A percentile compares a stretch with the other conserved stretches of the same genome.
Evolutionary conservation across 2,113 vertebrate genomes (phyloP).

Genomic region (Cavia porcellus): DNA sequence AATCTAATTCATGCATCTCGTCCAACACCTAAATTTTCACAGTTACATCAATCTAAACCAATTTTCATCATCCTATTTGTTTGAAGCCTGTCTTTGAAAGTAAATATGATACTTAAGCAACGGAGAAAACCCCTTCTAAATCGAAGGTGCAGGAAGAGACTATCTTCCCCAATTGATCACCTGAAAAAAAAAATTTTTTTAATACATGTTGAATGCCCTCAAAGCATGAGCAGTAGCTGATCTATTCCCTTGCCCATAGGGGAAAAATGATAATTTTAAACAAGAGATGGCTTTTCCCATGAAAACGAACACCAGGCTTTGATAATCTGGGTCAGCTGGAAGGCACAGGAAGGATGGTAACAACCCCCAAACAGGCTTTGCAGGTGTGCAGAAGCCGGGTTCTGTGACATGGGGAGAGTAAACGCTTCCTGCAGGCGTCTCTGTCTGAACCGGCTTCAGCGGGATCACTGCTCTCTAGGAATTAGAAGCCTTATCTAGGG

Average conservation of each 20-base stretch:
- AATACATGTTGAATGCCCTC: neutral
- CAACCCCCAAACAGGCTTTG: accelerated
- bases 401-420: neutral
- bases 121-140: neutral
- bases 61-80: neutral
- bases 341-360: neutral
- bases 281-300: neutral
- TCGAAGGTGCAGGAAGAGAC: neutral
- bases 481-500: neutral
- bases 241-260: neutral
- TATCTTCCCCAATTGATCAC: neutral
- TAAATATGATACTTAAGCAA: neutral
- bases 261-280: neutral
- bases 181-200: neutral
- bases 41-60: neutral
- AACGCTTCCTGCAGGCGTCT: neutral
- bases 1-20: neutral
- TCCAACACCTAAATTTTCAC: neutral
- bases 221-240: neutral
- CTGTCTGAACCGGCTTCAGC: neutral
- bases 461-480: neutral
- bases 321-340: neutral
- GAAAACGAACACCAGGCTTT: neutral
- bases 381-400: neutral
- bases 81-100: neutral